A percentile compares a stretch with the other conserved stretches of the same genome.
Conservation (phyloP, 2,113 vertebrate genomes). For the Lucifuga dentata region DNA sequence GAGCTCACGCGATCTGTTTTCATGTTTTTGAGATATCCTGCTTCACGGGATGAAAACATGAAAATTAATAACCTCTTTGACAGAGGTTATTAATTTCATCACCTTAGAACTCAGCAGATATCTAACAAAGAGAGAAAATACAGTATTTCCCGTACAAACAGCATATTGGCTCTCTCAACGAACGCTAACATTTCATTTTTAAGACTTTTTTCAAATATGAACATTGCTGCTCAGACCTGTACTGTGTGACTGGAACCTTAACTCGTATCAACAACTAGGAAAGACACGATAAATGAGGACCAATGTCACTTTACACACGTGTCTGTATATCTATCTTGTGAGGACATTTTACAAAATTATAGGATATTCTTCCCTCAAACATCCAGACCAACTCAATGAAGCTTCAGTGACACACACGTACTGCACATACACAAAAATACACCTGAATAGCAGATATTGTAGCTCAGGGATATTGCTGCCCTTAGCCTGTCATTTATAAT, state of each 20-base stretch:
- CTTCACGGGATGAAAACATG: no score
- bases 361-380: slow-evolving; percentile 30
- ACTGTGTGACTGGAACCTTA: background rate
- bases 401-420: slow-evolving; percentile 7
- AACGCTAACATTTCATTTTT: no score
- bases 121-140: no score
- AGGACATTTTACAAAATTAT: slow-evolving; percentile 42
- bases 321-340: slow-evolving; percentile 35
- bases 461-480: slow-evolving; percentile 9
- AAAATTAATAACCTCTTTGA: no score
- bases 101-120: no score
- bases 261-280: slow-evolving; percentile 1
- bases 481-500: slow-evolving; percentile 13
- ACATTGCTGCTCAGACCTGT: background rate
- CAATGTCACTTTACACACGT: slow-evolving; percentile 55
- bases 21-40: no score
- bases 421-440: background rate
- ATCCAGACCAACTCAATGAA: background rate
- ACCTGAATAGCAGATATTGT: slow-evolving; percentile 12
- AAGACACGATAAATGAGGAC: slow-evolving; percentile 57
- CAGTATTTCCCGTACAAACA: no score
- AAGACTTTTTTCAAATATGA: no score
- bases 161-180: no score
- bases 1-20: no score
- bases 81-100: no score